Conservation (phyloP, 1,140 invertebrate species). For the Nephila pilipes region DNA sequence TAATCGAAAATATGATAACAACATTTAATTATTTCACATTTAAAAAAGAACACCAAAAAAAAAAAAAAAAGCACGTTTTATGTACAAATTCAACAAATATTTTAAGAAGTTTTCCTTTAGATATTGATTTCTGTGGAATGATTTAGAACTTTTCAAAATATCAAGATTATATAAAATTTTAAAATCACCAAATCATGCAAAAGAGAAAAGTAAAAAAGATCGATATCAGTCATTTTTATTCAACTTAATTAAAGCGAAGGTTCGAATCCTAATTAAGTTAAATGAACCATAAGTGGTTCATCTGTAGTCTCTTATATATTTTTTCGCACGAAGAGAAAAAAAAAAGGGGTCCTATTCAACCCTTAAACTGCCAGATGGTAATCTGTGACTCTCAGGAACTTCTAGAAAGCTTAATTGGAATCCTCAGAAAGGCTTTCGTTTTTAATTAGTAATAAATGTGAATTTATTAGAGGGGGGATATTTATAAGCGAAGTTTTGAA, state of each 20-base stretch:
- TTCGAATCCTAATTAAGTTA: conserved; percentile 53
- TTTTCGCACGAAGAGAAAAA: conserved; percentile 44
- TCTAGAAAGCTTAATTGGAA: conserved; percentile 46
- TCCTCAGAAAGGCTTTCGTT: conserved; percentile 38
- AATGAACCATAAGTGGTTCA: conserved; percentile 51
- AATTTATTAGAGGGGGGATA: conserved; percentile 41
- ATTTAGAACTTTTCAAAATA: neutral
- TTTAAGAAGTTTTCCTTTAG: no score
- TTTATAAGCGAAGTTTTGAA: conserved; percentile 36
- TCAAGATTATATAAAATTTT: neutral
- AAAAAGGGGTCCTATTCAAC: neutral
- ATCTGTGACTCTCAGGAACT: neutral
- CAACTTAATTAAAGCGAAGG: conserved; percentile 48
- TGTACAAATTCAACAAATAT: no score
- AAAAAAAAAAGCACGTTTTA: no score
- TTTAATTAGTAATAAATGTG: conserved; percentile 66
- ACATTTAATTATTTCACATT: no score
- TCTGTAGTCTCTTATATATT: conserved; percentile 5
- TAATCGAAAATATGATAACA: no score
- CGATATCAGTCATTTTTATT: conserved; percentile 50
- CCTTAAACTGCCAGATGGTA: conserved; percentile 27
- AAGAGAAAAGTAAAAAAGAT: neutral
- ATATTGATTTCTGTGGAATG: no score
- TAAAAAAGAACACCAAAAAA: no score
- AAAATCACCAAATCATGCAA: neutral